A percentile compares a stretch with the other conserved stretches of the same genome.
Conservation (phyloP, 2,113 vertebrate genomes). For the Trogon melanurus region DNA sequence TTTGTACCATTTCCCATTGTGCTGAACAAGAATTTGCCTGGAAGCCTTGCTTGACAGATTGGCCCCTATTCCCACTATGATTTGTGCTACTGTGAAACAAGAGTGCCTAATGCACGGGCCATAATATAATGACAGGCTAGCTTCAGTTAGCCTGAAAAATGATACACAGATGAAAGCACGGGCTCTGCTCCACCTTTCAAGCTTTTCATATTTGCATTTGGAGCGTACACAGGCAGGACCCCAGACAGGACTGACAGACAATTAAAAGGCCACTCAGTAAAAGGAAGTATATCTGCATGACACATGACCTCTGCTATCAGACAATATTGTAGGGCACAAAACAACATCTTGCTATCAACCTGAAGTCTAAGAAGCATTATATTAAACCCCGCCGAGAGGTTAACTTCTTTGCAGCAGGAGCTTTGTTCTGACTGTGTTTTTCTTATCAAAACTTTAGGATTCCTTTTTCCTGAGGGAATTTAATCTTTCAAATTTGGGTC, state of each 20-base stretch:
- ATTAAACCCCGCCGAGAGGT: slow-evolving; percentile 71
- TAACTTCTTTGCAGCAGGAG: slow-evolving; percentile 53
- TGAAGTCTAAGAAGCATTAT: slow-evolving; percentile 76
- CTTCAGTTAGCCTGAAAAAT: slow-evolving; percentile 80
- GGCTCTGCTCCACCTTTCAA: slow-evolving; percentile 86
- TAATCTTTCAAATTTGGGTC: slow-evolving; percentile 54
- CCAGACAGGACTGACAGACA: slow-evolving; percentile 88
- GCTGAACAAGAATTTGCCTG: slow-evolving; percentile 82
- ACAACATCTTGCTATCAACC: slow-evolving; percentile 80
- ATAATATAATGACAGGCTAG: slow-evolving; percentile 83
- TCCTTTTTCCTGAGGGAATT: slow-evolving; percentile 22
- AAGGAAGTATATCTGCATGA: slow-evolving; percentile 82
- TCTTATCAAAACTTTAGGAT: slow-evolving; percentile 10
- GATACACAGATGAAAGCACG: slow-evolving; percentile 86
- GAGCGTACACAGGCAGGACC: slow-evolving; percentile 73
- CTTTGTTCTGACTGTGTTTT: slow-evolving; percentile 1
- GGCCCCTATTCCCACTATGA: slow-evolving; percentile 73
- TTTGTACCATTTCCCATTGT: slow-evolving; percentile 77
- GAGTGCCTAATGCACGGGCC: slow-evolving; percentile 80
- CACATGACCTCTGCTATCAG: slow-evolving; percentile 81
- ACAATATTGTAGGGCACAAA: slow-evolving; percentile 82
- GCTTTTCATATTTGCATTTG: slow-evolving; percentile 87
- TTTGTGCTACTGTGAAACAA: slow-evolving; percentile 80
- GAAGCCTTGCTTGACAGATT: slow-evolving; percentile 85
- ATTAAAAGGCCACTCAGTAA: slow-evolving; percentile 86